Percentiles rank a stretch among this genome's conserved stretches.
Conservation (phyloP, 2,113 vertebrate genomes). For the Syrrhaptes paradoxus region DNA sequence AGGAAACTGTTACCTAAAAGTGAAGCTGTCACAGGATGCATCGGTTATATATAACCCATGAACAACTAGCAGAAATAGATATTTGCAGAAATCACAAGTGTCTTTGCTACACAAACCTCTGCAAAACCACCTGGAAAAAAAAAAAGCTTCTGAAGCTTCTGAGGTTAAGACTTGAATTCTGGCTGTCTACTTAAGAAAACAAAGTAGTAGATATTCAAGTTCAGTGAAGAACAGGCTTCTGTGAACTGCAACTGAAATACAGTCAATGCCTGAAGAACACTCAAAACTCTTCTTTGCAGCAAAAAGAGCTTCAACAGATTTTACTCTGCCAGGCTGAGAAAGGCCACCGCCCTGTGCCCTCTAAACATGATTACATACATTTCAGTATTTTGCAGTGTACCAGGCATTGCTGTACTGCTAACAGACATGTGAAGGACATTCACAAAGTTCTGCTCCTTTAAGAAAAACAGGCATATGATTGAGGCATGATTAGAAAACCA, state of each 20-base stretch:
- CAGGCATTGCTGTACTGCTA: not conserved
- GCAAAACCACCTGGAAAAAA: not conserved
- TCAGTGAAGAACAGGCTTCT: not conserved
- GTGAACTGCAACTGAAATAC: not conserved
- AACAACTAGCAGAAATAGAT: not conserved
- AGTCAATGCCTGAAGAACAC: not conserved
- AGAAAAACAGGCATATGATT: not conserved
- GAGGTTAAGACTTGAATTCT: not conserved
- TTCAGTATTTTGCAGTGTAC: not conserved
- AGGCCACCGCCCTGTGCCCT: not conserved
- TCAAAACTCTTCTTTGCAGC: not conserved
- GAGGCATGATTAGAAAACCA: constrained; percentile 27
- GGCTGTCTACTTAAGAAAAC: not conserved
- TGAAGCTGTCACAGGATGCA: not conserved
- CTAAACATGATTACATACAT: not conserved
- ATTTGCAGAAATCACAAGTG: not conserved
- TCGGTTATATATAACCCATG: not conserved
- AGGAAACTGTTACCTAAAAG: not conserved
- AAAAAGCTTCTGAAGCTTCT: not conserved
- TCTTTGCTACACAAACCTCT: not conserved
- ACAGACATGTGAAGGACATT: rapidly evolving
- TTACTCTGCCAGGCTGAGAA: not conserved
- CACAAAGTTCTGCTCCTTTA: not conserved
- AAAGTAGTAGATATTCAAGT: not conserved
- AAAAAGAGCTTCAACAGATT: not conserved